Conservation (phyloP, 2,888 invertebrate genomes). For the Volucella bombylans region DNA sequence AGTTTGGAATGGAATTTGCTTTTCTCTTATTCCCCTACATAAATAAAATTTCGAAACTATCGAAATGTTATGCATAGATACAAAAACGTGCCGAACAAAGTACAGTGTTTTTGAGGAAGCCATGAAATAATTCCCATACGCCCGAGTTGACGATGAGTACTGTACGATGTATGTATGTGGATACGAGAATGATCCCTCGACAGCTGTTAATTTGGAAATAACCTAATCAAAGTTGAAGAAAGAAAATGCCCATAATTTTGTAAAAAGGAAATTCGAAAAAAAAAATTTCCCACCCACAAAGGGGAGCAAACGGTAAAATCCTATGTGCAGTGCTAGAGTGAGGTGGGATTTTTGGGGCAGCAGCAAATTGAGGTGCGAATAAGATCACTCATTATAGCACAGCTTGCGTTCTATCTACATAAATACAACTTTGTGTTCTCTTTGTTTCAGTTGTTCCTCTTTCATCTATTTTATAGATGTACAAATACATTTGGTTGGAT, state of each 20-base stretch:
- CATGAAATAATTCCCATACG: slow-evolving; percentile 60
- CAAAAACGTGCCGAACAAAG: slow-evolving; percentile 9
- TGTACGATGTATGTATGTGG: slow-evolving; percentile 28
- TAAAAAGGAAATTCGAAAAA: neutral
- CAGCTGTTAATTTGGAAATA: slow-evolving; percentile 18
- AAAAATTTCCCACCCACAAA: neutral
- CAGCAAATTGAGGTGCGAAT: slow-evolving; percentile 25
- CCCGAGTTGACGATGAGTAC: slow-evolving; percentile 43
- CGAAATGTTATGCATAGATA: slow-evolving; percentile 13
- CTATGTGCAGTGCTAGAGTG: slow-evolving; percentile 3
- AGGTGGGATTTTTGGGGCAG: slow-evolving; percentile 14
- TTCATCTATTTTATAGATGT: neutral
- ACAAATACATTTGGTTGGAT: slow-evolving; percentile 19
- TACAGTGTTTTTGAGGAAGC: neutral
- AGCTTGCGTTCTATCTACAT: slow-evolving; percentile 10
- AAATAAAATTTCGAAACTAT: no score
- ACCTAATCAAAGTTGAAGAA: slow-evolving; percentile 36
- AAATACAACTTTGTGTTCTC: slow-evolving; percentile 23
- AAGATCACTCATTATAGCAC: slow-evolving; percentile 49
- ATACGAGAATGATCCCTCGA: neutral
- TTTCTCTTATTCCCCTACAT: no score
- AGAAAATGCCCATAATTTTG: slow-evolving; percentile 22
- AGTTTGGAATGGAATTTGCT: no score
- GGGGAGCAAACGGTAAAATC: neutral
- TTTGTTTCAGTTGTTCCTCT: slow-evolving; percentile 3